These are phyloP conservation scores for Ophiothrix spiculata DNA, from an alignment of 35 echinoderm and acorn worm species.

Conservation along the genomic window DNA sequence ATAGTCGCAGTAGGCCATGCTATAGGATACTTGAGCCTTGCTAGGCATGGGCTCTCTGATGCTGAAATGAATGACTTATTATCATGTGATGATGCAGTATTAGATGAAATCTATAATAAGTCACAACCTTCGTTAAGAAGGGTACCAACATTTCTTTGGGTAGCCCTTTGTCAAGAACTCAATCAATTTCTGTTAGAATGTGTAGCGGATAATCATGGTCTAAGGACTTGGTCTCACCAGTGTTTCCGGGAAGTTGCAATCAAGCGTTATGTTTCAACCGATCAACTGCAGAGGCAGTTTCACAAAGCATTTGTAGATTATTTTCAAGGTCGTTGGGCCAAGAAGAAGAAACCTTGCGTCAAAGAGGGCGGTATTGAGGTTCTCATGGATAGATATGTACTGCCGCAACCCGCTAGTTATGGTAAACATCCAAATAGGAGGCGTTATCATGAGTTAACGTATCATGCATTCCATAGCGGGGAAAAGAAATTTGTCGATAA, in stretches of 20 bases:
- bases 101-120: slow-evolving; percentile 66
- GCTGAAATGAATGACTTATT: slow-evolving; percentile 90
- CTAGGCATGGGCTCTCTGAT: slow-evolving; percentile 79
- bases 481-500: slow-evolving; percentile 77
- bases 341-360: slow-evolving; percentile 75
- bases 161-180: slow-evolving; percentile 74
- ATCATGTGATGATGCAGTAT: slow-evolving; percentile 80
- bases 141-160: slow-evolving; percentile 75
- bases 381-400: slow-evolving; percentile 61
- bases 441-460: slow-evolving; percentile 70
- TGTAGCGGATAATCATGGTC: slow-evolving; percentile 35
- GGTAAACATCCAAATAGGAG: slow-evolving; percentile 67
- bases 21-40: slow-evolving; percentile 54
- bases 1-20: slow-evolving; percentile 43
- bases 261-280: slow-evolving; percentile 47
- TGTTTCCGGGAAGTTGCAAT: slow-evolving; percentile 55
- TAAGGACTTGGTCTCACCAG: slow-evolving; percentile 58
- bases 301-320: slow-evolving; percentile 69
- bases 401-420: slow-evolving; percentile 59
- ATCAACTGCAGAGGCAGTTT: slow-evolving; percentile 40
- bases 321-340: slow-evolving; percentile 74
- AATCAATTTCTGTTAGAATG: slow-evolving; percentile 64
- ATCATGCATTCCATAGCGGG: slow-evolving; percentile 75
- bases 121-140: slow-evolving; percentile 51
- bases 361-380: slow-evolving; percentile 85